phyloP scores from a whole-genome alignment of 2,797 vertebrate species.

The Enteromius afrohamiltoni region DNA sequence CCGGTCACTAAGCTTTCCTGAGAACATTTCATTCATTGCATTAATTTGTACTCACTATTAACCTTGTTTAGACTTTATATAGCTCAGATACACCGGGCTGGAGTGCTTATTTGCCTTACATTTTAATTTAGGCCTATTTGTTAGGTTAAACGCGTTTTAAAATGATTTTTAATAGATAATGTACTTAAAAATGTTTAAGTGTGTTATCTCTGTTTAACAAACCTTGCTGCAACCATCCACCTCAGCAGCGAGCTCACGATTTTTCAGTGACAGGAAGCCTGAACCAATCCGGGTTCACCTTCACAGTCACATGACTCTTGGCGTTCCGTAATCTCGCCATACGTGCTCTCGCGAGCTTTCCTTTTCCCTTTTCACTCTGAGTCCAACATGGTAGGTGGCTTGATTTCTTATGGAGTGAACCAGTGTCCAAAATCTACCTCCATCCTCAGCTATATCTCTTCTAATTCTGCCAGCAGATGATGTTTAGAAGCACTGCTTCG shows the following conservation, averaged over 20 bases:
- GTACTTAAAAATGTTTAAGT: not conserved
- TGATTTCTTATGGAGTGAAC: slow-evolving; percentile 29
- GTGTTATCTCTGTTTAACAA: not conserved
- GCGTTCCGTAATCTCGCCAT: slow-evolving; percentile 57
- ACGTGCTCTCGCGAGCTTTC: slow-evolving; percentile 81
- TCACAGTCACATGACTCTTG: slow-evolving; percentile 48
- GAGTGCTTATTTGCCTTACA: not conserved
- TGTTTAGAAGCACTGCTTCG: not conserved
- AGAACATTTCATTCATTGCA: no score
- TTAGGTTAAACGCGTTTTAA: not conserved
- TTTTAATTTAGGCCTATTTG: not conserved
- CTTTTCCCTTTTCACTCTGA: slow-evolving; percentile 82
- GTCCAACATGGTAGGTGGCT: slow-evolving; percentile 84
- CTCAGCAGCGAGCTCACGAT: not conserved
- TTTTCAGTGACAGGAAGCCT: slow-evolving; percentile 47
- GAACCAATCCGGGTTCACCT: slow-evolving; percentile 69
- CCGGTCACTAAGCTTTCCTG: not conserved
- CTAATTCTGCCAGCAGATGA: not conserved
- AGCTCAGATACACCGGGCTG: no score
- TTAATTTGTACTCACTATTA: no score
- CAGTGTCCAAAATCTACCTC: slow-evolving; percentile 64
- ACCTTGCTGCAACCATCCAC: not conserved
- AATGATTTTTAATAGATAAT: not conserved
- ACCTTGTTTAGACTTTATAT: not conserved
- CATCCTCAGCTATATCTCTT: slow-evolving; percentile 64